Evolutionary conservation across 2,888 invertebrate species (phyloP), one percentile per base, ranked within the genome.

Genomic region (Synanthedon vespiformis): DNA sequence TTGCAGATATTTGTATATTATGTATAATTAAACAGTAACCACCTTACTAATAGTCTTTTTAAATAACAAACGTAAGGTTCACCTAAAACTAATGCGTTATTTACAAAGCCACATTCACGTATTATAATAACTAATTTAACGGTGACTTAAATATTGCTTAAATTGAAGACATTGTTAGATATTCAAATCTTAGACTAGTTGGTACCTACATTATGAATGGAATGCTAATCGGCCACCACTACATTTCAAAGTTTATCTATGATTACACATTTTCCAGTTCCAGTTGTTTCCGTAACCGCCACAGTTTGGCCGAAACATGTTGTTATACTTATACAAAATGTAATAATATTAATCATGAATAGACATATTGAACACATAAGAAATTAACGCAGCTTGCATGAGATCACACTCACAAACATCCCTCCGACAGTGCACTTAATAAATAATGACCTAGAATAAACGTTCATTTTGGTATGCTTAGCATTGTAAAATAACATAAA

Each of bases 391-490:
- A 44, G 44, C 44, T 13, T 44, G 44, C 44, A 44, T 83, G 85
- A 85, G 82, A 86, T 86, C 83, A 75, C 80, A 80, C 80, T 44
- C 14, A 44, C 44, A 44, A 44, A 44, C 75, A 77, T 71, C 74
- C 72, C 66, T 69, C 3, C 13, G 44, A 44, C 56, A 74, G 69
- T 74, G 72, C 70, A 67, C 74, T 70, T 75, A 86, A 86, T 86
- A 87, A 87, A 85, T 85, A 84, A 81, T 82, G 77, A 74, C 72
- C 78, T 82, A 81, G 74, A 78, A 74, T 72, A 73, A 75, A 80
- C 64, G 72, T 74, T 75, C 74, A 80, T 80, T 86, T 86, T 84
- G 83, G 83, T 80, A 80, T 80, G 75, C 80, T 83, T 44, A 44
- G 44, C 44, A 44, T 22, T 44, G 44, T 44, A 44, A 44, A 44